Percentiles rank a stretch among this genome's conserved stretches.
phyloP scores from a whole-genome alignment of 2,797 vertebrate species.

The Phataginus tricuspis region DNA sequence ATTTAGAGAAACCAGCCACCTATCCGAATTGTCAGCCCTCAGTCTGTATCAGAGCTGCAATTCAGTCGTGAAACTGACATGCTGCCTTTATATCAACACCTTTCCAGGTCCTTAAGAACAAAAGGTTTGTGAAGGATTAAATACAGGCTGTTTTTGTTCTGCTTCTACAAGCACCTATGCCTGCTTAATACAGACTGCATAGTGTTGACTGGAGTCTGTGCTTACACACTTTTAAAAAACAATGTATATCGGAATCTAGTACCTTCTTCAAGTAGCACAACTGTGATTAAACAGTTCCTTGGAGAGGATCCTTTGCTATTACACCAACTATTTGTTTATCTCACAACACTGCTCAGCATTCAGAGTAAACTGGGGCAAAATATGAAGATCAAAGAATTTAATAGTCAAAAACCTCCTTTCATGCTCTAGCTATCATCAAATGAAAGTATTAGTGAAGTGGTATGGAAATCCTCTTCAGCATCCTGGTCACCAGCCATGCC shows the following conservation, averaged over 20 bases:
- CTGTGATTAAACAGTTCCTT: conserved; percentile 54
- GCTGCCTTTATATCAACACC: not conserved
- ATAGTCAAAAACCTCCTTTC: conserved; percentile 60
- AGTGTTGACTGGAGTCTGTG: not conserved
- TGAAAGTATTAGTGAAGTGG: conserved; percentile 81
- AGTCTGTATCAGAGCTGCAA: not conserved
- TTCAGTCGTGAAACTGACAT: not conserved
- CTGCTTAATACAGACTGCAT: not conserved
- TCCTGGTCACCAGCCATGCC: conserved; percentile 42
- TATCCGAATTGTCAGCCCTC: not conserved
- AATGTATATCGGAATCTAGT: conserved; percentile 18
- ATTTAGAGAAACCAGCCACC: not conserved
- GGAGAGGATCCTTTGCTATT: conserved; percentile 67
- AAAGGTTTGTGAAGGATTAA: conserved; percentile 58
- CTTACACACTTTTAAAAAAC: conserved; percentile 55
- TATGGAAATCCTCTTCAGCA: conserved; percentile 78
- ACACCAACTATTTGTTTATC: conserved; percentile 80
- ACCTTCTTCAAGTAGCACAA: conserved; percentile 48
- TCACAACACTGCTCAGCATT: conserved; percentile 72
- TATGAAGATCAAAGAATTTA: conserved; percentile 82
- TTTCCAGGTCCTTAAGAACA: conserved; percentile 46
- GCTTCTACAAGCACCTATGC: not conserved
- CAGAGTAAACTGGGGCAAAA: conserved; percentile 75
- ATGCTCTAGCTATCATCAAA: conserved; percentile 81
- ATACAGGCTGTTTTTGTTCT: conserved; percentile 65